A percentile compares a stretch with the other conserved stretches of the same genome.
Evolutionary conservation across 2,888 invertebrate genomes (phyloP).

Genomic region (Branchipolynoe longqiensis): DNA sequence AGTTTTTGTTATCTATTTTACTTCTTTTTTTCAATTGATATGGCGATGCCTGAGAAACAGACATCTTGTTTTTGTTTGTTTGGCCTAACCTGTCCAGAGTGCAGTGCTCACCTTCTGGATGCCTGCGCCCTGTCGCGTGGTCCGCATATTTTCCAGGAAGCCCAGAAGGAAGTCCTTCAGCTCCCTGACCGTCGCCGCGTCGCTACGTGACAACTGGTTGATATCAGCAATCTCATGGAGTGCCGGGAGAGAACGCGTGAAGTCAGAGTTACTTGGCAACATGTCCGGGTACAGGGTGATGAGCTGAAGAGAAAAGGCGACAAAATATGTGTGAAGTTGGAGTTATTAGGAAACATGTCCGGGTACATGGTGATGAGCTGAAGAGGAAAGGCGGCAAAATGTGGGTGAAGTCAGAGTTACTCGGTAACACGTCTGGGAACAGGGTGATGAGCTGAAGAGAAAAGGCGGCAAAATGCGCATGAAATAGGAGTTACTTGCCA

Average conservation of each 20-base stretch:
- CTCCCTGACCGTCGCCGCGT: slow-evolving; percentile 74
- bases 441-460: slow-evolving; percentile 82
- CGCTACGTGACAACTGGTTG: slow-evolving; percentile 80
- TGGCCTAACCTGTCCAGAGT: background rate
- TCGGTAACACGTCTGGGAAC: slow-evolving; percentile 82
- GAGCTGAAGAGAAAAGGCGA: too few species aligned
- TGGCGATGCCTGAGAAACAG: too few species aligned
- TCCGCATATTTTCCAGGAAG: slow-evolving; percentile 80
- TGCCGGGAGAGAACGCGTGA: slow-evolving; percentile 82
- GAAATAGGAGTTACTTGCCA: slow-evolving; percentile 81
- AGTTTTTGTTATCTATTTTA: too few species aligned
- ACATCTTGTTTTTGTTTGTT: too few species aligned
- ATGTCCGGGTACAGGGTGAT: slow-evolving; percentile 83
- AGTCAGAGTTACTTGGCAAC: slow-evolving; percentile 81
- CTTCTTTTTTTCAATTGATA: too few species aligned
- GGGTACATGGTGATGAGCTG: slow-evolving; percentile 83
- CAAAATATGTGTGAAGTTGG: slow-evolving; percentile 82
- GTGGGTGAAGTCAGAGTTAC: slow-evolving; percentile 81
- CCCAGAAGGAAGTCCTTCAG: slow-evolving; percentile 81
- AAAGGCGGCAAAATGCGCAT: too few species aligned
- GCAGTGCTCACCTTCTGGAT: slow-evolving; percentile 79
- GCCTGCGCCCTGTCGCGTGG: slow-evolving; percentile 73
- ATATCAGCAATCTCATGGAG: slow-evolving; percentile 83
- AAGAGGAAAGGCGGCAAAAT: too few species aligned
- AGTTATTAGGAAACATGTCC: slow-evolving; percentile 80